Evolutionary conservation across 2,113 vertebrate genomes (phyloP).

Genomic region (Cyrtonyx montezumae): DNA sequence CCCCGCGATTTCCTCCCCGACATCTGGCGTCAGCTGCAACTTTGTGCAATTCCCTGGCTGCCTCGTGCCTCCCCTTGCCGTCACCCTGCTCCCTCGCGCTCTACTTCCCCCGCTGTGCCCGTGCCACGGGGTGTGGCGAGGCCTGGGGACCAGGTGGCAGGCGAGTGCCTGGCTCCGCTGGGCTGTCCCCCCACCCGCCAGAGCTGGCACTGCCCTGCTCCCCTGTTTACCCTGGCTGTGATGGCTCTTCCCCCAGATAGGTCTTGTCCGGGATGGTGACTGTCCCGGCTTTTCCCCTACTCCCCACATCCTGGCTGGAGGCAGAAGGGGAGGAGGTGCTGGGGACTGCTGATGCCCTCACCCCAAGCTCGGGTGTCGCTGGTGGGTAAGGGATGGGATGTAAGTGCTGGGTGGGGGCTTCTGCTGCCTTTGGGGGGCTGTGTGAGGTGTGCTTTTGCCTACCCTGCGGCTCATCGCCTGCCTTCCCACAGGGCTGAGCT

Average conservation of each 20-base stretch:
- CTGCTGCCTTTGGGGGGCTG: background rate
- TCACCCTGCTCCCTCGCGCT: background rate
- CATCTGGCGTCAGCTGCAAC: background rate
- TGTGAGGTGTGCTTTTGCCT: accelerated
- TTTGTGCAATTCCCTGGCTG: background rate
- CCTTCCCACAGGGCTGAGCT: background rate
- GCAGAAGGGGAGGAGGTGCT: background rate
- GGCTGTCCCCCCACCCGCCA: background rate
- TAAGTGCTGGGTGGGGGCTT: background rate
- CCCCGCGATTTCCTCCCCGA: background rate
- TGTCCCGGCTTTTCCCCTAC: background rate
- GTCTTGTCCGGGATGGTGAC: background rate
- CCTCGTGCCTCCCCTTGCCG: background rate
- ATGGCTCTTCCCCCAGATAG: background rate
- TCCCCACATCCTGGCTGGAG: accelerated
- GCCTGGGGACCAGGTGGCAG: background rate
- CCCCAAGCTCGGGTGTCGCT: background rate
- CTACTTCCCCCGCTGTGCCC: accelerated
- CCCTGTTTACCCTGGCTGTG: background rate
- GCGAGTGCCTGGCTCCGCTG: background rate
- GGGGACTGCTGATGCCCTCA: background rate
- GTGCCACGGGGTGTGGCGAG: accelerated
- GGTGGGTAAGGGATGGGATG: background rate
- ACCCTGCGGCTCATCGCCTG: background rate
- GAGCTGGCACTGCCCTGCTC: background rate